Base-by-base conservation (phyloP, 2,888 invertebrate species). In the Sinhomidia bicolor region DNA sequence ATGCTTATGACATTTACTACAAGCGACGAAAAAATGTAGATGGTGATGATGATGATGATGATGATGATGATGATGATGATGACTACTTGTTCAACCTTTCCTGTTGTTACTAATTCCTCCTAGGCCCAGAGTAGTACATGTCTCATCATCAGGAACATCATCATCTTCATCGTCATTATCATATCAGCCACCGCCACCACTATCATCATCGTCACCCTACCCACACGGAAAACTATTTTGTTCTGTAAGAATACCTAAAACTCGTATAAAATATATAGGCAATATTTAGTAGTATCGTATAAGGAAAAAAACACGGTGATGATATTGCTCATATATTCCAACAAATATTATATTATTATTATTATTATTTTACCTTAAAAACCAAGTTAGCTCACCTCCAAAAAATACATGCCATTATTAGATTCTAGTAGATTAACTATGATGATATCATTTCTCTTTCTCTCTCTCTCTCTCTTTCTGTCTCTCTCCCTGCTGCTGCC, bases 391-490 rank as follows among this genome's bases (percentile, higher is more conserved):
- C 82, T 78, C 68, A 88, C 78, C 82, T 60, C 81, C 74, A 51
- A 86, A 79, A 78, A 80, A 86, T 83, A 57, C 60, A 85, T 71
- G 81, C 32, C 79, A 85, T 88, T 88, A 88, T 89, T 89, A 89
- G 89, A 89, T 89, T 89, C 85, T 85, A 80, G 80, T 85, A 89
- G 89, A 89, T 89, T 89, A 89, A 81, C 54, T 85, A 89, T 85
- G 89, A 88, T 84, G 80, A 81, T 85, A 79, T 71, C 80, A 87
- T 81, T 71, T 68, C 83, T 83, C 83, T 86, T 36, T 68, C 32
- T 62, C 54, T 62, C 47, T 60, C 47, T 85, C 65, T 74, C 82
- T 80, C 41, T 54, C n/a, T n/a, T n/a, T n/a, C n/a, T n/a, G n/a
- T n/a, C n/a, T n/a, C n/a, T n/a, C n/a, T n/a, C n/a, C n/a, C 36